These are phyloP conservation scores for Trachymyrmex septentrionalis DNA, from an alignment of 1,140 invertebrate genomes.

Conservation along the genomic window DNA sequence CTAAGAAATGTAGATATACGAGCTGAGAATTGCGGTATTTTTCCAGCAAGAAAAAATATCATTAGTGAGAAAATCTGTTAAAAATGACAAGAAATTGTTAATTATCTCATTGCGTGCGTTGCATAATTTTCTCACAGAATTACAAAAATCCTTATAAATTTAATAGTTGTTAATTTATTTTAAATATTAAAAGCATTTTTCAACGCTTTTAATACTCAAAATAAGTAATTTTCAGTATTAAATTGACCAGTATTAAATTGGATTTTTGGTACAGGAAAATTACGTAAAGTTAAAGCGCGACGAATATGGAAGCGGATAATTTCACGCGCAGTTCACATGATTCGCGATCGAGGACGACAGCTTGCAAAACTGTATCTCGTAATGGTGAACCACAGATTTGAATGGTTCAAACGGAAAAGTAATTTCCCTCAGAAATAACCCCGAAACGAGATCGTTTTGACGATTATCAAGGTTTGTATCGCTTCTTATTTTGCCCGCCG, in stretches of 20 bases:
- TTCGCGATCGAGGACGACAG: constrained; percentile 67
- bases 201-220: no score
- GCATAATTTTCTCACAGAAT: not conserved
- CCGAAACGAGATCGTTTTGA: not conserved
- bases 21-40: not conserved
- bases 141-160: not conserved
- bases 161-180: no score
- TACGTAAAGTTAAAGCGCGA: not conserved
- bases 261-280: not conserved
- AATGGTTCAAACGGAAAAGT: constrained; percentile 44
- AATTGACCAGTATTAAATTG: no score
- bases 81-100: not conserved
- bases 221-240: no score
- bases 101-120: not conserved
- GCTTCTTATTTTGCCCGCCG: constrained; percentile 14
- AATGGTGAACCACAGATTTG: not conserved
- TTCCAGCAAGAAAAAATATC: not conserved
- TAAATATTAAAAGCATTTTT: no score
- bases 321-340: constrained; percentile 70
- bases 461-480: constrained; percentile 40
- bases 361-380: constrained; percentile 48
- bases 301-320: constrained; percentile 59
- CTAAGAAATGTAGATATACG: constrained; percentile 4
- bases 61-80: not conserved
- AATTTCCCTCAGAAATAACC: constrained; percentile 60